These are phyloP conservation scores for Semotilus atromaculatus DNA, from an alignment of 2,797 vertebrate genomes.

Conservation along the genomic window DNA sequence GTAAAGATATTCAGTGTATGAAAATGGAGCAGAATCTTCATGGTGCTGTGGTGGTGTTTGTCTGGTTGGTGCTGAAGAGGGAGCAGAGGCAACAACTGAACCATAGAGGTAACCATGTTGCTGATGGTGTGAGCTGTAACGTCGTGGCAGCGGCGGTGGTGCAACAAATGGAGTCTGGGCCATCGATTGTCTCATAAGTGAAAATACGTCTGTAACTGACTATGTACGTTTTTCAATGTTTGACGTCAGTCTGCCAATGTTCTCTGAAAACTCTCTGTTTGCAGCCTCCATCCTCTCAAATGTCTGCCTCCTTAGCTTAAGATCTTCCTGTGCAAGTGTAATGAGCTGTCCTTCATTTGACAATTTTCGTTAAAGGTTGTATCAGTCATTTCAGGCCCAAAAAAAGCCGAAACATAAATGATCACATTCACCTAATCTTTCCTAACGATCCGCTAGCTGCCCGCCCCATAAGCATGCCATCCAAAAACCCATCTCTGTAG, in stretches of 20 bases:
- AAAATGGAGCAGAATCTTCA: too few species aligned
- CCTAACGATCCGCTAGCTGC: too few species aligned
- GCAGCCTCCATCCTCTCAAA: neutral
- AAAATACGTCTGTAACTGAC: neutral
- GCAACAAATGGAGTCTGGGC: neutral
- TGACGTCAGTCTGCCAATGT: neutral
- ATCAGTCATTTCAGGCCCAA: too few species aligned
- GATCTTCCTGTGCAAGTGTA: neutral
- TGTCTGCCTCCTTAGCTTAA: neutral
- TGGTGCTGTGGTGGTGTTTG: too few species aligned
- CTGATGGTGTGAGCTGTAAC: neutral
- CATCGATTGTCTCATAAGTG: neutral
- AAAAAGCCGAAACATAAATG: too few species aligned
- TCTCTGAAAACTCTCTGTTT: constrained; percentile 8
- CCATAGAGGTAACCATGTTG: too few species aligned
- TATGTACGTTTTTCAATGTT: neutral
- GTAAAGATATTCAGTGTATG: too few species aligned
- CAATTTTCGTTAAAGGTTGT: neutral
- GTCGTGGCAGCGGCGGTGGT: neutral
- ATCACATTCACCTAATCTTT: too few species aligned
- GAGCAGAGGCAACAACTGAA: too few species aligned
- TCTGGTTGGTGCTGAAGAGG: too few species aligned
- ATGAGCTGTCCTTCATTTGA: neutral
- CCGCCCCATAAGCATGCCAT: too few species aligned
- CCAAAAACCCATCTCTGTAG: too few species aligned